phyloP scores from a whole-genome alignment of 1,140 invertebrate species.

The Glomeris maerens region DNA sequence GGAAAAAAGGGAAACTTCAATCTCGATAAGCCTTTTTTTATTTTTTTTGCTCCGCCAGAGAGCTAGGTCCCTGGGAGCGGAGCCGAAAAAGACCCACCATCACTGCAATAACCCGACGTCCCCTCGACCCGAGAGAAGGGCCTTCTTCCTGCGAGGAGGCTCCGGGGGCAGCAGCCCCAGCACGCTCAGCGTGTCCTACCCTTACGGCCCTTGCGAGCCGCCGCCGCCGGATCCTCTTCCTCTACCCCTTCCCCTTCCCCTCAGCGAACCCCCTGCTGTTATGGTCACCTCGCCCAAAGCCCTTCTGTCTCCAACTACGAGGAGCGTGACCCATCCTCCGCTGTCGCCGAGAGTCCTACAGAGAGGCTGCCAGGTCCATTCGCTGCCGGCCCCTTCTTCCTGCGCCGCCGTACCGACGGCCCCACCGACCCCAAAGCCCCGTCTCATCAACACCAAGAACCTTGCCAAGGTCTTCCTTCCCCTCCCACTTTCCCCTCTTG shows the following conservation, averaged over 20 bases:
- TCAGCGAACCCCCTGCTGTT: constrained; percentile 36
- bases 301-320: constrained; percentile 21
- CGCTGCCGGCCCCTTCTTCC: too few relatives aligned
- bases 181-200: constrained; percentile 56
- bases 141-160: constrained; percentile 19
- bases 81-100: constrained; percentile 20
- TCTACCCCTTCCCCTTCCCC: constrained; percentile 35
- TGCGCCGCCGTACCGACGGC: too few relatives aligned
- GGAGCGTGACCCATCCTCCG: constrained; percentile 59
- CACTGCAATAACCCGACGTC: constrained; percentile 17
- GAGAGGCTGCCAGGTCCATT: constrained; percentile 48
- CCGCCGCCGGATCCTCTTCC: constrained; percentile 49
- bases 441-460: constrained; percentile 51
- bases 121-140: constrained; percentile 22
- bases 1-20: too few relatives aligned
- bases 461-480: constrained; percentile 19
- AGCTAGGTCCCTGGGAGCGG: constrained; percentile 18
- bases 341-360: constrained; percentile 54
- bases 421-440: constrained; percentile 39
- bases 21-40: not conserved
- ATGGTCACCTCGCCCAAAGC: constrained; percentile 35
- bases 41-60: not conserved
- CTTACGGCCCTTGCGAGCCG: constrained; percentile 41
- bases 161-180: constrained; percentile 39
- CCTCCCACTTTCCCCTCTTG: too few relatives aligned